Base-by-base conservation (phyloP, 2,888 invertebrate species). In the Hypselothyrea guttata region DNA sequence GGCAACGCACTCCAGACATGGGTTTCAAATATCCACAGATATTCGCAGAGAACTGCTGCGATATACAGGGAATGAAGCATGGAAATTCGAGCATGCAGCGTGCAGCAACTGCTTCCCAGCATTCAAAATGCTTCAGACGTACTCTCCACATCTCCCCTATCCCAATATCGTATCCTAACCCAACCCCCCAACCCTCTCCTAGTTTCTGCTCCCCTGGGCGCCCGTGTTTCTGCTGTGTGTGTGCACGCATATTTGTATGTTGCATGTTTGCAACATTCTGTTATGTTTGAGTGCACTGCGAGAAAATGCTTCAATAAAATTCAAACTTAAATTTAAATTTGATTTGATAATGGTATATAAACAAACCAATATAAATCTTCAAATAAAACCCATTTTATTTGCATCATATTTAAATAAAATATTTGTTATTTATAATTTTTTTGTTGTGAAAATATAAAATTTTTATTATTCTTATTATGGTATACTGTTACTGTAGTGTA, bases 161-260 rank as follows among this genome's bases (percentile, higher is more conserved):
- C 9, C 27, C 12, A 4, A 11, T 11, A 11, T 4, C 12, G 7
- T 1, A 12, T 11, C 41, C 7, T 1, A 3, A 30, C 5, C 16
- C 16, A 2, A 1, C 15, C 7, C n/a, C 34, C 16, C 5, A 11
- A 8, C 8, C 12, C n/a, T 4, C 7, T n/a, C 22, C n/a, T 31
- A 9, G 8, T 18, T 3, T 9, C 4, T 7, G 7, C 8, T 9
- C 15, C 9, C 31, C 11, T n/a, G n/a, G n/a, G 18, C 16, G 4
- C 16, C 31, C 16, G n/a, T 9, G 15, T 13, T 2, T 13, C n/a
- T 8, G 35, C 13, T 15, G n/a, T 1, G 18, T 4, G 31, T 11
- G n/a, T 44, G 46, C 56, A 75, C 83, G 84, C 78, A 83, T 84
- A 83, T 78, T 79, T 85, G 78, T 85, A 79, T 84, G 74, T 68